Evolutionary conservation across 2,797 vertebrate genomes (phyloP), one percentile per base, ranked within the genome.

Genomic region (Molossus molossus): DNA sequence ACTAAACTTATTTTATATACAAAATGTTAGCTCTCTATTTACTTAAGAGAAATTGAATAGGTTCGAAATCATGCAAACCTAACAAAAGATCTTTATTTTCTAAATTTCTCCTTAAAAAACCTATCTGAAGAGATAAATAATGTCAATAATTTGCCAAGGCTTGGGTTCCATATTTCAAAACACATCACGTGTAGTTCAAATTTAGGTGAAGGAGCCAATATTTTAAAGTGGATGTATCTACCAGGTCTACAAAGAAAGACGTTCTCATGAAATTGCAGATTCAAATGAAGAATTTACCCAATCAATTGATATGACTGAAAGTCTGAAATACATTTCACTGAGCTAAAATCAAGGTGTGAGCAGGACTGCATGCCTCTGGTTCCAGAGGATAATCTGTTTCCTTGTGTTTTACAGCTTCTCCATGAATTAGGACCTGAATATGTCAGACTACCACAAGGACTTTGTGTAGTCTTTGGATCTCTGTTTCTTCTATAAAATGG

Each of bases 401-500:
- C 23, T 65, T 14, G 10, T 23, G 13, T 48, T 77, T 73, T 73
- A 7, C 1, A 76, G 17, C 37, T 82, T 53, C 89, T 65, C 50
- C 27, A 75, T 1, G 9, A 7, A 65, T 4, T 64, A 29, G n/a
- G 6, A 33, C 9, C 37, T 72, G 4, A 8, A 5, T 67, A 72
- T 37, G 6, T 87, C 45, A 81, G 17, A 9, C 17, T 50, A 15
- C 29, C 55, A 75, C 57, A 60, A 20, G 37, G 37, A 91, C 27
- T 12, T 70, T 87, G 21, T 70, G 4, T 21, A 64, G 62, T 14
- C 12, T 91, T 33, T 83, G 6, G 81, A 55, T 10, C 10, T 94
- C 4, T 92, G 9, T 53, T 79, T 92, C 12, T 83, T 94, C 15
- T 77, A 45, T 45, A 60, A 84, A 94, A 93, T 73, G 3, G 14